phyloP scores from a whole-genome alignment of 1,140 invertebrate genomes.

The Steinernema khuongi region DNA sequence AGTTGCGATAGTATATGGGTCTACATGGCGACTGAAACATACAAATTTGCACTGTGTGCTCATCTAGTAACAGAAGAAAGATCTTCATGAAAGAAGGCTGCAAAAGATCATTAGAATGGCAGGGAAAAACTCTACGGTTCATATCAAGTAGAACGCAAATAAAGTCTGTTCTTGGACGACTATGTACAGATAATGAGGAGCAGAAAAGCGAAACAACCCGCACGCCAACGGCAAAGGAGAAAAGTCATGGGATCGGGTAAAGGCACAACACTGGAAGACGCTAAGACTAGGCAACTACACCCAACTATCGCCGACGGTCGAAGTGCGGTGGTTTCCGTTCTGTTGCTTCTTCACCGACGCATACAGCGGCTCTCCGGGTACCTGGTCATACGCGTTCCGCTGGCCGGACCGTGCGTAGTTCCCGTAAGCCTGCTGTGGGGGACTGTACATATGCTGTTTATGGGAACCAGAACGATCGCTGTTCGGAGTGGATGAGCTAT shows the following conservation, averaged over 20 bases:
- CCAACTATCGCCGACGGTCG: slow-evolving; percentile 46
- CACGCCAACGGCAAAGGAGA: not conserved
- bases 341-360: slow-evolving; percentile 43
- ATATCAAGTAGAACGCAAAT: not conserved
- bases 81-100: not conserved
- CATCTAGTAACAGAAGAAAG: not conserved
- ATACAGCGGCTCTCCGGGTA: slow-evolving; percentile 43
- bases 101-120: not conserved
- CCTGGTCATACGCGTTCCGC: slow-evolving; percentile 20
- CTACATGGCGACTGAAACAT: slow-evolving; percentile 3
- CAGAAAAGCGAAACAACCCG: not conserved
- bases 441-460: slow-evolving; percentile 20
- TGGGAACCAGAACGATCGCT: slow-evolving; percentile 35
- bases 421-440: slow-evolving; percentile 11
- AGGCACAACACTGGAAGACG: not conserved
- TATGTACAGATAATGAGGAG: slow-evolving; percentile 3
- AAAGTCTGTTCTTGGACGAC: too few species aligned
- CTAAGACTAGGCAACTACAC: slow-evolving; percentile 25
- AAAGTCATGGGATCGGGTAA: not conserved
- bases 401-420: not conserved
- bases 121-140: not conserved
- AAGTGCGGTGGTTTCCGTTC: slow-evolving; percentile 25
- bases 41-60: not conserved
- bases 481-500: slow-evolving; percentile 30
- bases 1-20: not conserved